Percentiles rank a stretch among this genome's conserved stretches.
Evolutionary conservation across 2,113 vertebrate species (phyloP).

Genomic region (Crotalus viridis): DNA sequence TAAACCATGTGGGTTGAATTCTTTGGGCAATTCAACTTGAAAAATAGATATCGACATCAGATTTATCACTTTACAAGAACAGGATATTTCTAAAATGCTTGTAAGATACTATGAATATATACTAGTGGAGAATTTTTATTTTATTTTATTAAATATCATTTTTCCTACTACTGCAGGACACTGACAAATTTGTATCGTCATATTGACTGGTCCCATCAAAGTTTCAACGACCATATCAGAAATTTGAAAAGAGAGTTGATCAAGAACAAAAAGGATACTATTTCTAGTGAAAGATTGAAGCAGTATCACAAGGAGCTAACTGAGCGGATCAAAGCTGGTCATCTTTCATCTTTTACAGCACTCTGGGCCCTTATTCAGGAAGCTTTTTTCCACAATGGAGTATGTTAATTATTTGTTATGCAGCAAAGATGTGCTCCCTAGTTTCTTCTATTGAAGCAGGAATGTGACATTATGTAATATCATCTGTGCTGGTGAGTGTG

Average conservation of each 20-base stretch:
- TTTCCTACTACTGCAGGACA: conserved; percentile 66
- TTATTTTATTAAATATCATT: neutral
- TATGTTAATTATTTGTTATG: conserved; percentile 46
- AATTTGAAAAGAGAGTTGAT: conserved; percentile 70
- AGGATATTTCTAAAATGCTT: neutral
- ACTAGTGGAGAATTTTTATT: neutral
- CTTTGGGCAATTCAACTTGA: neutral
- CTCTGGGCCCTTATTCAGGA: conserved; percentile 77
- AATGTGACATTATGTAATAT: neutral
- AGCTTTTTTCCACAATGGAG: conserved; percentile 75
- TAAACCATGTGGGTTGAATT: neutral
- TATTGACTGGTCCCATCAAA: conserved; percentile 77
- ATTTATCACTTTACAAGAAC: neutral
- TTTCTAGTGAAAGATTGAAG: conserved; percentile 63
- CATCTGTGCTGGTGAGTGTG: neutral
- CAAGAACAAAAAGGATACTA: conserved; percentile 68
- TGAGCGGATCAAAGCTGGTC: conserved; percentile 60
- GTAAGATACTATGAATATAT: neutral
- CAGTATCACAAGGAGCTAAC: conserved; percentile 64
- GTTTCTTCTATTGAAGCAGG: neutral
- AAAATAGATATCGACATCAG: neutral
- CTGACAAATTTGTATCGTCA: conserved; percentile 76
- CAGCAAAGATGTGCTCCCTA: neutral
- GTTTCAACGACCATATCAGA: conserved; percentile 65
- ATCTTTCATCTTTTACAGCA: conserved; percentile 65